Evolutionary conservation across 2,888 invertebrate species (phyloP).

Genomic region (Bibio marci): DNA sequence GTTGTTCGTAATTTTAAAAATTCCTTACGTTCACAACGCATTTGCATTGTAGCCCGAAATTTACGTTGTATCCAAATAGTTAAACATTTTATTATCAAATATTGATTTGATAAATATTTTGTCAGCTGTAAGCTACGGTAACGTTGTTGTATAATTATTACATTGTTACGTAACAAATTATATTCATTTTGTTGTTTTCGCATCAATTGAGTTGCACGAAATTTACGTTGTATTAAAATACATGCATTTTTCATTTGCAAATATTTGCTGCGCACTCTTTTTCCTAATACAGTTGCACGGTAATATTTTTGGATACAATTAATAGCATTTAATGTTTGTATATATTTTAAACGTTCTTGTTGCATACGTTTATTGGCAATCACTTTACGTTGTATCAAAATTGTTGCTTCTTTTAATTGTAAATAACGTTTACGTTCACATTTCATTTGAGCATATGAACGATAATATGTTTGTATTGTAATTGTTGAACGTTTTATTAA

Average conservation of each 20-base stretch:
- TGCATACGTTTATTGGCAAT: conserved; percentile 15
- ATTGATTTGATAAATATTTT: conserved; percentile 4
- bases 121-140: neutral
- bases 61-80: conserved; percentile 23
- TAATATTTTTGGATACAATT: conserved; percentile 27
- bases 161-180: conserved; percentile 7
- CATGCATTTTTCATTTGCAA: conserved; percentile 14
- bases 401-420: neutral
- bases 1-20: conserved; percentile 19
- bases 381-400: conserved; percentile 3
- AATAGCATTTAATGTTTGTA: conserved; percentile 19
- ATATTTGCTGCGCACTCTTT: conserved; percentile 16
- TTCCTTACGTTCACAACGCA: conserved; percentile 21
- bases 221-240: conserved; percentile 24
- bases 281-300: conserved; percentile 22
- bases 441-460: conserved; percentile 15
- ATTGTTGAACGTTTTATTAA: conserved; percentile 12
- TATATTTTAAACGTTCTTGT: conserved; percentile 17
- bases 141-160: conserved; percentile 26
- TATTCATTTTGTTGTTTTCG: conserved; percentile 8
- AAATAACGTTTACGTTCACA: conserved; percentile 18
- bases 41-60: conserved; percentile 28
- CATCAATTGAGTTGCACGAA: conserved; percentile 16
- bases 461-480: conserved; percentile 16
- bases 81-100: conserved; percentile 10